phyloP scores from a whole-genome alignment of 2,888 invertebrate genomes.

The Lypha dubia region DNA sequence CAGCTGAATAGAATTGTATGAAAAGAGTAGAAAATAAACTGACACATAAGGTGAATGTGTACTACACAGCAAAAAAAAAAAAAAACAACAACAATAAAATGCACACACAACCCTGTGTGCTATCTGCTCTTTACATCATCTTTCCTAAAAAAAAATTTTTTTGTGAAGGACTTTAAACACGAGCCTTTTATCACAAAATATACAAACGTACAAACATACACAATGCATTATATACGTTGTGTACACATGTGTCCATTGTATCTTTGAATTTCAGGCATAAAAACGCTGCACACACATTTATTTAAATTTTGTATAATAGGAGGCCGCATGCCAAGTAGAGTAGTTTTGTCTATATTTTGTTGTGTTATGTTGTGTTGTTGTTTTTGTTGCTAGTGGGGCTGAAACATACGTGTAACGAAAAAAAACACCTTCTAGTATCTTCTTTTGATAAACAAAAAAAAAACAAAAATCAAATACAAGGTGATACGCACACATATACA shows the following conservation, averaged over 20 bases:
- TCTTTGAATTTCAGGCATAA: slow-evolving; percentile 15
- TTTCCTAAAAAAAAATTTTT: neutral
- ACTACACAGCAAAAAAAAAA: too few species aligned
- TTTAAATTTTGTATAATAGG: slow-evolving; percentile 27
- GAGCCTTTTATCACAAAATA: slow-evolving; percentile 35
- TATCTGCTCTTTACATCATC: neutral
- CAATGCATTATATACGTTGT: neutral
- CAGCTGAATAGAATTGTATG: slow-evolving; percentile 61
- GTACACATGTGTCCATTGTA: neutral
- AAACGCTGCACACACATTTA: neutral
- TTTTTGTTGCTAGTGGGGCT: slow-evolving; percentile 18
- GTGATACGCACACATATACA: too few species aligned
- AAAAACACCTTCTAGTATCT: slow-evolving; percentile 51
- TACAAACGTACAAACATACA: slow-evolving; percentile 32
- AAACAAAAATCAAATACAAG: slow-evolving; percentile 9
- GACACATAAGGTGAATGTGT: slow-evolving; percentile 44
- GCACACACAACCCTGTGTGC: neutral
- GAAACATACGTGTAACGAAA: slow-evolving; percentile 35
- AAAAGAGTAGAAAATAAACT: slow-evolving; percentile 42
- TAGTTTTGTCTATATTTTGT: slow-evolving; percentile 47
- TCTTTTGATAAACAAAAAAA: slow-evolving; percentile 32
- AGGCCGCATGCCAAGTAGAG: slow-evolving; percentile 66
- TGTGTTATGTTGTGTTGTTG: too few species aligned
- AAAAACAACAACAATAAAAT: slow-evolving; percentile 5
- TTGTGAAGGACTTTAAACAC: slow-evolving; percentile 31